Percentiles rank a stretch among this genome's conserved stretches.
Conservation (phyloP, 2,113 vertebrate species). For the Apteryx owenii region DNA sequence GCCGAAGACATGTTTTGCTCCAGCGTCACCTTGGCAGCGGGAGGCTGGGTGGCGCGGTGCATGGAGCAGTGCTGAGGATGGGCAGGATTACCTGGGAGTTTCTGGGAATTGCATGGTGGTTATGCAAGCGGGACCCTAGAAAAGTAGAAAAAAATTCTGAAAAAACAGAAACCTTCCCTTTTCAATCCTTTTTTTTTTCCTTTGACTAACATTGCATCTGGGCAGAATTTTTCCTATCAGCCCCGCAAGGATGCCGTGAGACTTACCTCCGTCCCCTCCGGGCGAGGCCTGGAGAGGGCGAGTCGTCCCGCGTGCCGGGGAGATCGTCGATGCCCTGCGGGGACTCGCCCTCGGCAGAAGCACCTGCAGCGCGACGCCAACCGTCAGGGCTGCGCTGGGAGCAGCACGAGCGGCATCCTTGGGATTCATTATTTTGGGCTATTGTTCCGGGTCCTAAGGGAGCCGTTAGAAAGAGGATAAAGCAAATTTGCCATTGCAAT, state of each 20-base stretch:
- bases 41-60: no score
- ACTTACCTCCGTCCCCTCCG: no score
- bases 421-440: not conserved
- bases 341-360: not conserved
- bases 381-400: not conserved
- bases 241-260: no score
- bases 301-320: no score
- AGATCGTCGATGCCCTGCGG: no score
- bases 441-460: not conserved
- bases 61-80: no score
- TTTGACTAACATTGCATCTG: not conserved
- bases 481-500: not conserved
- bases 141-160: not conserved
- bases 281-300: no score
- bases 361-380: not conserved
- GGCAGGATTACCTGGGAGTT: no score
- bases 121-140: not conserved
- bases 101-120: not conserved
- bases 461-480: not conserved
- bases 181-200: not conserved
- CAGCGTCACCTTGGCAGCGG: no score
- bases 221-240: not conserved
- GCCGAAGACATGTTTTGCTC: not conserved
- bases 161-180: not conserved
- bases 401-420: not conserved